Evolutionary conservation across 1,140 invertebrate species (phyloP).

Genomic region (Matsumurasca onukii): DNA sequence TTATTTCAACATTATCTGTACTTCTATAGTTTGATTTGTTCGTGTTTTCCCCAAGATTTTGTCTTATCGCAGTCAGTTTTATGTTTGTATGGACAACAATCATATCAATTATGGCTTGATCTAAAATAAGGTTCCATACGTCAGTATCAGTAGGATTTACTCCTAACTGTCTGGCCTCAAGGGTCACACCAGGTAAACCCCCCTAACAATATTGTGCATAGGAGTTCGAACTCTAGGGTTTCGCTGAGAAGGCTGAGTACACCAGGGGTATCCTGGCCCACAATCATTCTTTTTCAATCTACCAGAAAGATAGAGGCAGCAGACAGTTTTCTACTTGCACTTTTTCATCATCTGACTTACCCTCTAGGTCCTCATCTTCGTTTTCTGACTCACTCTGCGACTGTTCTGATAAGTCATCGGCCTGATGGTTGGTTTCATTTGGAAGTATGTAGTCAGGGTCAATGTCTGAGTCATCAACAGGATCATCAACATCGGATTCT

Average conservation of each 20-base stretch:
- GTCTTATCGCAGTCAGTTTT: slow-evolving; percentile 12
- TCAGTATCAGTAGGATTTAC: slow-evolving; percentile 10
- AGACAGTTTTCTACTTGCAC: not conserved
- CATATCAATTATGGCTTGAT: slow-evolving; percentile 5
- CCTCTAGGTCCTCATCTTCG: not conserved
- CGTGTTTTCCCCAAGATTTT: not conserved
- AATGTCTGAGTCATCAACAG: too few species aligned
- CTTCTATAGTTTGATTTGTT: slow-evolving; percentile 21
- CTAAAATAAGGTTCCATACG: slow-evolving; percentile 20
- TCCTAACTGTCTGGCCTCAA: not conserved
- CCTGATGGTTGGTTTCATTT: too few species aligned
- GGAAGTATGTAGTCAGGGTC: too few species aligned
- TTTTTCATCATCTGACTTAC: not conserved
- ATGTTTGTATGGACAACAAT: slow-evolving; percentile 26
- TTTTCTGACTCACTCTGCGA: too few species aligned
- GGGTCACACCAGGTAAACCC: slow-evolving; percentile 4
- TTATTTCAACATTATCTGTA: slow-evolving; percentile 22
- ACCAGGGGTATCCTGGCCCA: slow-evolving; percentile 7
- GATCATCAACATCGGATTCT: too few species aligned
- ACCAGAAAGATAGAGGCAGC: not conserved
- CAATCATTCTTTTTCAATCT: slow-evolving; percentile 16
- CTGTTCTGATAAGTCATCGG: too few species aligned
- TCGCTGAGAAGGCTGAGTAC: not conserved
- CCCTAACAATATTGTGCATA: not conserved
- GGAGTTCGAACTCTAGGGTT: not conserved